Conservation (phyloP, 2,888 invertebrate genomes). For the Apamea sordens region DNA sequence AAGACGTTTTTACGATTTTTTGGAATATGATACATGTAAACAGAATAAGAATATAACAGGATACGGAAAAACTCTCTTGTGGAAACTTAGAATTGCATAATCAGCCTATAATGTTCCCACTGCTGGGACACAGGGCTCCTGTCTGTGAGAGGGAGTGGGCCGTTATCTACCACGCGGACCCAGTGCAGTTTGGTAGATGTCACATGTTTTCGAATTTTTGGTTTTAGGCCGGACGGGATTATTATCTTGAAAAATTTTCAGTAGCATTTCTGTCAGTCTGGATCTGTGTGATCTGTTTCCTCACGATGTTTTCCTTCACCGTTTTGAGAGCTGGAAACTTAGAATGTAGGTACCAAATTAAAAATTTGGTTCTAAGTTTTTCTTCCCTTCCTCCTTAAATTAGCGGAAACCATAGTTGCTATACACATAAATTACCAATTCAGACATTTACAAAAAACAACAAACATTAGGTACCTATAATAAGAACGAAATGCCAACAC, state of each 20-base stretch:
- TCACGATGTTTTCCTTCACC: background rate
- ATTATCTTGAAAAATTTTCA: too few species aligned
- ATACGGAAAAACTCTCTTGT: background rate
- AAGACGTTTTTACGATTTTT: slow-evolving; percentile 12
- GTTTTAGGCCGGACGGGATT: background rate
- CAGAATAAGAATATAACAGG: background rate
- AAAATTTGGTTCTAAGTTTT: too few species aligned
- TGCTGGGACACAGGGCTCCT: too few species aligned
- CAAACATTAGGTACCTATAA: slow-evolving; percentile 1
- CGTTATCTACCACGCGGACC: too few species aligned
- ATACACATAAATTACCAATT: background rate
- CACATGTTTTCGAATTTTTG: background rate
- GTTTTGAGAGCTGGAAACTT: too few species aligned
- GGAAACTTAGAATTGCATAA: background rate
- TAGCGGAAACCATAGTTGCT: background rate
- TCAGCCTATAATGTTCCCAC: background rate
- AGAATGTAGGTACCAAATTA: background rate
- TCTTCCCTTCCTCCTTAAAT: background rate
- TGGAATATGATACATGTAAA: background rate
- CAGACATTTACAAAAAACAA: background rate
- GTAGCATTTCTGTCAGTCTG: too few species aligned
- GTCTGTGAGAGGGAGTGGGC: too few species aligned
- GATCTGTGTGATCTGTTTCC: background rate
- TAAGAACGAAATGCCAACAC: slow-evolving; percentile 18
- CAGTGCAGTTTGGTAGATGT: too few species aligned